These are phyloP conservation scores for Apteryx owenii DNA, from an alignment of 2,113 vertebrate genomes.

Conservation along the genomic window DNA sequence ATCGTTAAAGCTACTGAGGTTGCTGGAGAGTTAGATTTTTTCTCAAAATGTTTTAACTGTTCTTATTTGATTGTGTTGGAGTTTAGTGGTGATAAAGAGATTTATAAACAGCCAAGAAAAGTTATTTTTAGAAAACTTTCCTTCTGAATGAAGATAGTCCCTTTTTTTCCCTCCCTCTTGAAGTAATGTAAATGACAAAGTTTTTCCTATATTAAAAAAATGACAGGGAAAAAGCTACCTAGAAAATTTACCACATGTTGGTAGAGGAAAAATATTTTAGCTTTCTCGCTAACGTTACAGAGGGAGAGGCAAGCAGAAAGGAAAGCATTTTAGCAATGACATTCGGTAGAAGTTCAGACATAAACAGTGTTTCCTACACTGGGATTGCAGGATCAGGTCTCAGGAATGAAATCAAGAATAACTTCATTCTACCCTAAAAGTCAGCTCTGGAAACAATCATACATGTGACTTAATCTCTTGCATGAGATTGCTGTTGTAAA, in stretches of 20 bases:
- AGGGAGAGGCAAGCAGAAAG: background rate
- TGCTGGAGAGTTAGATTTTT: background rate
- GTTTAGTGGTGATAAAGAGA: slow-evolving; percentile 11
- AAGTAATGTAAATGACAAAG: background rate
- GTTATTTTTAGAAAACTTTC: background rate
- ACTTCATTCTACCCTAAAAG: background rate
- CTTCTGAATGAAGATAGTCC: background rate
- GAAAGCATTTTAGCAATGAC: background rate
- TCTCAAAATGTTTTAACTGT: background rate
- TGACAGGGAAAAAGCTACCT: background rate
- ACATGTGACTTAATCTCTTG: background rate
- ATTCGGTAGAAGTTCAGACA: background rate
- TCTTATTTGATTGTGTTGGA: background rate
- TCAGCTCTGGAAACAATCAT: background rate
- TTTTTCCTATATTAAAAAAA: background rate
- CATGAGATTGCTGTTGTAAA: background rate
- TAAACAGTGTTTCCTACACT: background rate
- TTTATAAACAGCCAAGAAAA: slow-evolving; percentile 7
- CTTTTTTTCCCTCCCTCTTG: background rate
- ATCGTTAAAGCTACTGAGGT: slow-evolving; percentile 32
- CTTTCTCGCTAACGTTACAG: background rate
- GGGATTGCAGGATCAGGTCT: background rate
- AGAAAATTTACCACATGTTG: background rate
- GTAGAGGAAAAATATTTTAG: background rate
- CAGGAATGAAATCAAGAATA: background rate